Conservation (phyloP, 2,888 invertebrate genomes). For the Volucella inflata region DNA sequence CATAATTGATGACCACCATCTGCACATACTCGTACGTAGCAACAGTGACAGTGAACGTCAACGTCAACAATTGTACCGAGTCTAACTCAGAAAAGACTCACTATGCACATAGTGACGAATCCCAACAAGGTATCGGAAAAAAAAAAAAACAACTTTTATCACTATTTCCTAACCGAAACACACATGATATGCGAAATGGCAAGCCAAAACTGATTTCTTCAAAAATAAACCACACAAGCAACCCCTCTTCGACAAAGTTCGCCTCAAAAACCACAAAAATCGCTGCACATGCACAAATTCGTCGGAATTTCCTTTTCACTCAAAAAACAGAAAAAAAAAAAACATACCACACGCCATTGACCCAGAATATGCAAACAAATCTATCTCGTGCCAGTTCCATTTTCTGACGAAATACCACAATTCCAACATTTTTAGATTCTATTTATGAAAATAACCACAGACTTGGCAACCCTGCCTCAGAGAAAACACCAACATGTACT, state of each 20-base stretch:
- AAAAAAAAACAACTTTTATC: too few relatives aligned
- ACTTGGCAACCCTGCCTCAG: slow-evolving; percentile 9
- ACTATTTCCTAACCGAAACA: neutral
- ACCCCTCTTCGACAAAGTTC: slow-evolving; percentile 6
- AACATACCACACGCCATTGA: slow-evolving; percentile 44
- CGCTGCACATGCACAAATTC: slow-evolving; percentile 54
- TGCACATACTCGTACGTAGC: neutral
- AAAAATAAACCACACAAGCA: slow-evolving; percentile 43
- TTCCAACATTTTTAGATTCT: neutral
- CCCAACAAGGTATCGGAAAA: too few relatives aligned
- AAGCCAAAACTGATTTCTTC: slow-evolving; percentile 17
- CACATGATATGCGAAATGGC: slow-evolving; percentile 20
- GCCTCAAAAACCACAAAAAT: slow-evolving; percentile 41
- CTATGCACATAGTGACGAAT: too few relatives aligned
- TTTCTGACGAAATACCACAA: neutral
- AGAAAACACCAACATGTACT: neutral
- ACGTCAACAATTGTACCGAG: too few relatives aligned
- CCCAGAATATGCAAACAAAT: slow-evolving; percentile 53
- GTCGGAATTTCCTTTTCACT: slow-evolving; percentile 35
- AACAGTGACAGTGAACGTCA: too few relatives aligned
- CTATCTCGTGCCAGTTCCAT: slow-evolving; percentile 31
- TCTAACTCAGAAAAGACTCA: too few relatives aligned
- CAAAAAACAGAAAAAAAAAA: slow-evolving; percentile 8
- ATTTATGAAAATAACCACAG: neutral
- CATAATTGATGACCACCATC: slow-evolving; percentile 13